A percentile compares a stretch with the other conserved stretches of the same genome.
phyloP scores from a whole-genome alignment of 2,797 vertebrate genomes.

The Loriculus beryllinus region DNA sequence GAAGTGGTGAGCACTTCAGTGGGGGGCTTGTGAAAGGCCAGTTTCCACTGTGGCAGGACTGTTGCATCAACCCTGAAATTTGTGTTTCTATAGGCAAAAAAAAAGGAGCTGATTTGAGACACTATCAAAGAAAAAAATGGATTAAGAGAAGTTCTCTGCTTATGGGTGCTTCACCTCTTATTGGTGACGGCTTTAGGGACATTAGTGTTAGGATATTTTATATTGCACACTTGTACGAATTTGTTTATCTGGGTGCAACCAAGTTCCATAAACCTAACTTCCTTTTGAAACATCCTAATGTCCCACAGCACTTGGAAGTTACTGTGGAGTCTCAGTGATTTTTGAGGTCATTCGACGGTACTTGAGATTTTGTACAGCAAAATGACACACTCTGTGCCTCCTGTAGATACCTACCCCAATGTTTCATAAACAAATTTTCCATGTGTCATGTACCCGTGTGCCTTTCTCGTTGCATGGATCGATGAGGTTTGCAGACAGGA shows the following conservation, averaged over 20 bases:
- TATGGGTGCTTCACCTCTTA: neutral
- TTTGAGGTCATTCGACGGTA: neutral
- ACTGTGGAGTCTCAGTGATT: neutral
- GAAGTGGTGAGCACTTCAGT: fast-evolving
- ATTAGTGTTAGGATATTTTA: neutral
- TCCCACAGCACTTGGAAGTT: fast-evolving
- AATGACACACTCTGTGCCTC: fast-evolving
- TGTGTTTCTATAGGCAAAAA: neutral
- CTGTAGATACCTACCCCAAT: fast-evolving
- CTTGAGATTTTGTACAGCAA: neutral
- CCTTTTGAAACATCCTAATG: fast-evolving
- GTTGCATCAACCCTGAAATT: fast-evolving
- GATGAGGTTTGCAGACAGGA: fast-evolving
- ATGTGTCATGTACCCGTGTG: fast-evolving
- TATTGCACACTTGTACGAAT: fast-evolving
- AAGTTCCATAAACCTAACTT: neutral
- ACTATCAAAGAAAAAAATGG: fast-evolving
- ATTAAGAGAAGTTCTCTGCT: neutral
- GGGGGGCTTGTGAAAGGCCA: neutral
- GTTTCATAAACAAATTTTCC: fast-evolving
- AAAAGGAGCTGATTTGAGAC: neutral
- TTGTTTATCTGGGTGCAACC: neutral
- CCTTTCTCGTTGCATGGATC: neutral
- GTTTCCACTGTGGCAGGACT: neutral
- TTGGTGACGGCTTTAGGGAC: fast-evolving